Conservation (phyloP, 2,888 invertebrate species). For the Drosophila pegasa region DNA sequence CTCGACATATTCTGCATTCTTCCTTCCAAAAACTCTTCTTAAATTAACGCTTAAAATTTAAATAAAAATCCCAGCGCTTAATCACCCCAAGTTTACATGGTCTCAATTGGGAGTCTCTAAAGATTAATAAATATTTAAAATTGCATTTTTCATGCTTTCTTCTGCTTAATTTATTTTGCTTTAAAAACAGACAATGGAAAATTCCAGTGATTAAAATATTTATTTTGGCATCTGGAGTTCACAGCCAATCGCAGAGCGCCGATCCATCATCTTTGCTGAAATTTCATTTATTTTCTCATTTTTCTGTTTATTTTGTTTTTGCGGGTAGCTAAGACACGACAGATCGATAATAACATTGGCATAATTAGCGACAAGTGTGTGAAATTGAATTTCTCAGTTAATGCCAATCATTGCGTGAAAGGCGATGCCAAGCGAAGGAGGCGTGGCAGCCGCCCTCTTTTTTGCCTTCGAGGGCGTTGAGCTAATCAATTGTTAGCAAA, state of each 20-base stretch:
- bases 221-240: slow-evolving; percentile 8
- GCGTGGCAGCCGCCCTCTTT: slow-evolving; percentile 34
- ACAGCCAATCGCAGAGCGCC: slow-evolving; percentile 19
- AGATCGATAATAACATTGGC: slow-evolving; percentile 59
- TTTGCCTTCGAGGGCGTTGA: slow-evolving; percentile 21
- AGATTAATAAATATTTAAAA: slow-evolving; percentile 19
- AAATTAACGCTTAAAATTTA: background rate
- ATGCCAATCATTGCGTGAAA: slow-evolving; percentile 46
- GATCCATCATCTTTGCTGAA: slow-evolving; percentile 53
- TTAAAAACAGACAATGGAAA: slow-evolving; percentile 21
- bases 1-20: background rate
- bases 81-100: slow-evolving; percentile 39
- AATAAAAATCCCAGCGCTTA: background rate
- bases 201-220: slow-evolving; percentile 9
- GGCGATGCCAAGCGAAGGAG: slow-evolving; percentile 11
- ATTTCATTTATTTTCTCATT: slow-evolving; percentile 12
- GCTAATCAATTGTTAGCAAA: slow-evolving; percentile 37
- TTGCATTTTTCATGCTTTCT: slow-evolving; percentile 41
- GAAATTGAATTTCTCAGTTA: slow-evolving; percentile 62
- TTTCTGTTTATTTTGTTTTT: slow-evolving; percentile 19
- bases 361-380: slow-evolving; percentile 75
- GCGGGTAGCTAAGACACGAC: slow-evolving; percentile 26
- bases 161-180: slow-evolving; percentile 13
- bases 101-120: slow-evolving; percentile 8
- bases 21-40: background rate